Percentiles rank a stretch among this genome's conserved stretches.
These are phyloP conservation scores for Trichoplusia ni DNA, from an alignment of 1,140 invertebrate species.

Conservation along the genomic window DNA sequence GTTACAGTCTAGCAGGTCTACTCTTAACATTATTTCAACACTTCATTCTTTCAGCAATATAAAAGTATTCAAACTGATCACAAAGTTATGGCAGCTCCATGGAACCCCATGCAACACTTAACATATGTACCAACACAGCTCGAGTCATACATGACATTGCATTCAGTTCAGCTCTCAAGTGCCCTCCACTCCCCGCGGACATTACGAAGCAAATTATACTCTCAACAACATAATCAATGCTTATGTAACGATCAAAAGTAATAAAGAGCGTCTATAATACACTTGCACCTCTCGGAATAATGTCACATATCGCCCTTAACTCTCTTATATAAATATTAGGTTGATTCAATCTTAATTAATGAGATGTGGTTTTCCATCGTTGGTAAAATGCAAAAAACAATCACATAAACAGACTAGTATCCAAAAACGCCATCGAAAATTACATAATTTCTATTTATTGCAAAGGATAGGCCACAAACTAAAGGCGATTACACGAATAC, in stretches of 20 bases:
- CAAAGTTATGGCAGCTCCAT: constrained; percentile 79
- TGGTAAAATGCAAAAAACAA: constrained; percentile 79
- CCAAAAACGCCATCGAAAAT: constrained; percentile 74
- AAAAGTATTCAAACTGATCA: constrained; percentile 82
- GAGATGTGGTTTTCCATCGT: constrained; percentile 74
- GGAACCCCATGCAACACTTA: constrained; percentile 79
- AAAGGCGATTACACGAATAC: constrained; percentile 67
- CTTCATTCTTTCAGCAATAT: constrained; percentile 77
- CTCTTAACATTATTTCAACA: constrained; percentile 77
- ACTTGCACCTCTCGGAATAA: constrained; percentile 70
- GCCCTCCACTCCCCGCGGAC: constrained; percentile 47
- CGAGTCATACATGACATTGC: constrained; percentile 76
- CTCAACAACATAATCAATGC: constrained; percentile 23
- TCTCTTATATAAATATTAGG: constrained; percentile 62
- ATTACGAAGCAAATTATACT: constrained; percentile 56
- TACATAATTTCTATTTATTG: constrained; percentile 68
- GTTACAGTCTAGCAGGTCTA: constrained; percentile 78
- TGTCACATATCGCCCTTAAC: constrained; percentile 75
- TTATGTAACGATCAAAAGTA: constrained; percentile 46
- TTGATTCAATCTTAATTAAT: constrained; percentile 74
- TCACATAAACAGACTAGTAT: constrained; percentile 80
- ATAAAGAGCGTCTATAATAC: too few relatives aligned
- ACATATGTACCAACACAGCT: constrained; percentile 56
- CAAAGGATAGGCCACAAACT: constrained; percentile 74
- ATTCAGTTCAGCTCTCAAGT: constrained; percentile 62